A percentile compares a stretch with the other conserved stretches of the same genome.
Conservation (phyloP, 64 coral and sea anemone genomes). For the Actinia equina region DNA sequence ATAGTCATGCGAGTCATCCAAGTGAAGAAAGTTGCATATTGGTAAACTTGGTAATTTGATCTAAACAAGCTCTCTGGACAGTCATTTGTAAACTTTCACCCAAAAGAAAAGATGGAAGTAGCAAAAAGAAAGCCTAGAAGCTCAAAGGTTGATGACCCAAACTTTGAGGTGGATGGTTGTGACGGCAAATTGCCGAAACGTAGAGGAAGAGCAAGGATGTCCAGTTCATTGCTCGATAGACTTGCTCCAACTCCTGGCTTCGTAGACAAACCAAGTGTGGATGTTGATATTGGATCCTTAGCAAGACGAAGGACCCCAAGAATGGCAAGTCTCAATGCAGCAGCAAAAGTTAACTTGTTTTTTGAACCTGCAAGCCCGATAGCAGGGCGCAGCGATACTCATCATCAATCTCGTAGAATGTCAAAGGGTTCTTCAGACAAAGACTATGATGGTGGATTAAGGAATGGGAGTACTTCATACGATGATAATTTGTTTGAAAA, state of each 20-base stretch:
- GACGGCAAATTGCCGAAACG: not conserved
- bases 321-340: slow-evolving; percentile 97
- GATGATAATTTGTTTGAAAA: slow-evolving; percentile 22
- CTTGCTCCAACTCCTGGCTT: slow-evolving; percentile 90
- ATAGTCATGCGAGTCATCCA: not conserved
- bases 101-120: not conserved
- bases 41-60: not conserved
- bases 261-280: slow-evolving; percentile 88
- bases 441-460: not conserved
- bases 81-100: not conserved
- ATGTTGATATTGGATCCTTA: slow-evolving; percentile 58
- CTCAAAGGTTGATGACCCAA: slow-evolving; percentile 8
- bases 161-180: not conserved
- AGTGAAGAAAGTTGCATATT: not conserved
- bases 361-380: slow-evolving; percentile 94
- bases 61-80: not conserved
- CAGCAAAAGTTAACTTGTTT: slow-evolving; percentile 94
- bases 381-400: slow-evolving; percentile 73
- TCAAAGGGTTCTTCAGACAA: slow-evolving; percentile 8
- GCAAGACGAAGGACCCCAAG: slow-evolving; percentile 75
- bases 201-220: slow-evolving; percentile 2
- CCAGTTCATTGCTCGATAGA: slow-evolving; percentile 75
- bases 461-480: slow-evolving; percentile 4
- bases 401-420: slow-evolving; percentile 62
- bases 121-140: slow-evolving; percentile 13